phyloP scores from a whole-genome alignment of 2,113 vertebrate species.

The Cichladusa arquata region DNA sequence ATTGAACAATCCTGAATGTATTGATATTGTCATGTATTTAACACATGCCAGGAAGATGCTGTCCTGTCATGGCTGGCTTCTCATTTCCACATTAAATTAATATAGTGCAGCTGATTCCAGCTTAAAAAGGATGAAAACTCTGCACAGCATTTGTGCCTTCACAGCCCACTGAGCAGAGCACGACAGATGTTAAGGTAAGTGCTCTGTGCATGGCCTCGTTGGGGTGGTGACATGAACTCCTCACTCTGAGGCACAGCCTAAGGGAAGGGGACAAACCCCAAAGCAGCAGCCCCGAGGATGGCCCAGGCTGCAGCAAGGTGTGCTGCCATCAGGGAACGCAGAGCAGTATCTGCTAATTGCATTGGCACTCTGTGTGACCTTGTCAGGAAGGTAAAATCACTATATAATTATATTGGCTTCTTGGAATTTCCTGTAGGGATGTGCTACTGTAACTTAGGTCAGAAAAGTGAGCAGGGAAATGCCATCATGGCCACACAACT shows the following conservation, averaged over 20 bases:
- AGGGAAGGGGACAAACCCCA: neutral
- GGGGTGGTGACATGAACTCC: conserved; percentile 3
- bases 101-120: neutral
- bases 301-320: neutral
- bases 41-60: neutral
- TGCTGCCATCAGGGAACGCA: neutral
- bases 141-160: conserved; percentile 7
- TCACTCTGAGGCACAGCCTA: neutral
- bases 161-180: neutral
- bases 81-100: conserved; percentile 28
- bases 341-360: neutral
- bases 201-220: neutral
- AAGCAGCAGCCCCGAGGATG: neutral
- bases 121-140: neutral
- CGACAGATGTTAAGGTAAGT: neutral
- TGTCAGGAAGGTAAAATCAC: conserved; percentile 30
- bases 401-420: conserved; percentile 26
- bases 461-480: neutral
- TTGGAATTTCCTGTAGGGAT: conserved; percentile 48
- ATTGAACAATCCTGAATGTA: neutral
- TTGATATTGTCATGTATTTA: conserved; percentile 11
- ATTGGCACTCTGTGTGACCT: conserved; percentile 45
- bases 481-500: neutral
- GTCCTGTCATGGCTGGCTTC: neutral
- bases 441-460: neutral